A percentile compares a stretch with the other conserved stretches of the same genome.
phyloP scores from a whole-genome alignment of 2,113 vertebrate genomes.

The Lepisosteus oculatus region DNA sequence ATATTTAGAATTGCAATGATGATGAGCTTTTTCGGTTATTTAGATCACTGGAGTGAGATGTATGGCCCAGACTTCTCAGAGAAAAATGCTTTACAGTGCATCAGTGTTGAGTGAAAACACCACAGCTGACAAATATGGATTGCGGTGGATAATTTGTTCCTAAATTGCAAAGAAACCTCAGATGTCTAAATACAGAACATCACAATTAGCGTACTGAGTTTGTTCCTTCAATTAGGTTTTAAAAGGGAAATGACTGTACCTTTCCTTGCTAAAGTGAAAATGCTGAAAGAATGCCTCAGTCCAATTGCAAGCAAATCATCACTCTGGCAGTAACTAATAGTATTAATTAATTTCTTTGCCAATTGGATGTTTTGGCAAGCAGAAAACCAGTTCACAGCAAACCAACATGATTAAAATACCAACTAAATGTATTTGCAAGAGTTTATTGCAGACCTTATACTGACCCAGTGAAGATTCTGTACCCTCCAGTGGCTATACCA shows the following conservation, averaged over 20 bases:
- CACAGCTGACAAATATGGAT: background rate
- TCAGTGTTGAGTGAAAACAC: background rate
- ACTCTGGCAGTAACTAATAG: too few relatives aligned
- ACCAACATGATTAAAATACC: too few relatives aligned
- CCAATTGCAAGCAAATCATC: too few relatives aligned
- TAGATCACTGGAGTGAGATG: constrained; percentile 9
- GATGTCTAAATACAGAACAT: background rate
- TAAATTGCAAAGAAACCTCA: background rate
- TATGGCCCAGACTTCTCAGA: constrained; percentile 5
- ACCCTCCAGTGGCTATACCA: too few relatives aligned
- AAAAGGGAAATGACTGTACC: background rate
- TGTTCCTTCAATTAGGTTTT: background rate
- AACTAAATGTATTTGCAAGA: too few relatives aligned
- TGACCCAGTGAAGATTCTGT: too few relatives aligned
- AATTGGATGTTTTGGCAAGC: background rate
- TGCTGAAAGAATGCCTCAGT: background rate
- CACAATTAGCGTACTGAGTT: too few relatives aligned
- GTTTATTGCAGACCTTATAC: too few relatives aligned
- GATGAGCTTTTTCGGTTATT: background rate
- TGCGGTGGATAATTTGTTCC: constrained; percentile 1
- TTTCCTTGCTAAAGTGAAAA: background rate
- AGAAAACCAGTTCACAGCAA: too few relatives aligned
- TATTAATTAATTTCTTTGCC: background rate
- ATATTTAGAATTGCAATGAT: background rate
- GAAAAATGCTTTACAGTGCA: background rate